These are phyloP conservation scores for Diploscapter pachys DNA, from an alignment of 1,140 invertebrate genomes.

Conservation along the genomic window DNA sequence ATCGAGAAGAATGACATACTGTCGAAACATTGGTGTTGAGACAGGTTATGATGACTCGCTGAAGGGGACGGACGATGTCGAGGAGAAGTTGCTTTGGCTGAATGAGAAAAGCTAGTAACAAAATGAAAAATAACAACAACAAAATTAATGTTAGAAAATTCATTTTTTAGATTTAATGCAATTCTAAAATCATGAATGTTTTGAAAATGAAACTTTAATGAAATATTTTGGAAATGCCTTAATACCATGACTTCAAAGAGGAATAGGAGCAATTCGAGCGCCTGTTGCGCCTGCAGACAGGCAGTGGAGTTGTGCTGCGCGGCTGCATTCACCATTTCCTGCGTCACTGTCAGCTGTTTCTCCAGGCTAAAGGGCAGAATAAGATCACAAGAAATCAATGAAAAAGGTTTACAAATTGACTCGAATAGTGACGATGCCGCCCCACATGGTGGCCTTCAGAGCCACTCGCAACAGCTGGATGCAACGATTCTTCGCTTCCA, in stretches of 20 bases:
- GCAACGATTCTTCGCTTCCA: constrained; percentile 14
- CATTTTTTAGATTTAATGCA: neutral
- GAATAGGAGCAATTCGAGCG: constrained; percentile 16
- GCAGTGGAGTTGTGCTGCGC: constrained; percentile 6
- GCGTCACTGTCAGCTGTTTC: constrained; percentile 38
- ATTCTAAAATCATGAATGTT: neutral
- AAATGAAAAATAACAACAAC: too few species aligned
- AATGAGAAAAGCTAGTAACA: constrained; percentile 15
- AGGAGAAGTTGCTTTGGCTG: constrained; percentile 29
- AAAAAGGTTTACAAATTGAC: constrained; percentile 19
- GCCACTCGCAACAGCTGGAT: constrained; percentile 39
- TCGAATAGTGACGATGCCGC: constrained; percentile 40
- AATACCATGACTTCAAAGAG: constrained; percentile 8
- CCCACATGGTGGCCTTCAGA: constrained; percentile 48
- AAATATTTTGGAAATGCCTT: neutral
- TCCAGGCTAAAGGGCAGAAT: constrained; percentile 27
- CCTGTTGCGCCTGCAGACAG: constrained; percentile 12
- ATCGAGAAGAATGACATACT: neutral
- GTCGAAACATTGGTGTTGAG: constrained; percentile 21
- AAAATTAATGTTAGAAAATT: neutral
- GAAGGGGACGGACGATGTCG: constrained; percentile 36
- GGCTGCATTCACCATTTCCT: constrained; percentile 15
- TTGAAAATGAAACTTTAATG: neutral
- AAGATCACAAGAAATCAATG: neutral
- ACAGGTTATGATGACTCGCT: constrained; percentile 37